Evolutionary conservation across 2,113 vertebrate genomes (phyloP).

Genomic region (Sardina pilchardus): DNA sequence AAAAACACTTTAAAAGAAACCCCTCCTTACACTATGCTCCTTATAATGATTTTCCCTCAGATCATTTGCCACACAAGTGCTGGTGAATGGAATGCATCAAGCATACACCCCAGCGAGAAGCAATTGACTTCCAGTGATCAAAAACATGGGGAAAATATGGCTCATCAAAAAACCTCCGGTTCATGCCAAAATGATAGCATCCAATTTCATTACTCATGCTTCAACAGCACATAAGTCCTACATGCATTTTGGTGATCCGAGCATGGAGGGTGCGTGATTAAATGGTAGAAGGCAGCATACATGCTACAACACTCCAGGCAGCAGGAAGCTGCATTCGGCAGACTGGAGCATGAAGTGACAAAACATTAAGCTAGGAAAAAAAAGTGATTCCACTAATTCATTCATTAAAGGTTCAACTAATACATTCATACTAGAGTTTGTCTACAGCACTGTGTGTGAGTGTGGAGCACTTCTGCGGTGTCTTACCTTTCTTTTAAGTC

Average conservation of each 20-base stretch:
- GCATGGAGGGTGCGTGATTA: neutral
- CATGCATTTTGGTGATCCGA: neutral
- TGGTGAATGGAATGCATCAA: too few relatives aligned
- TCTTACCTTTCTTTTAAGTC: slow-evolving; percentile 84
- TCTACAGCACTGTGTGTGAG: neutral
- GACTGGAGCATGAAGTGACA: neutral
- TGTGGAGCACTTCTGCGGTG: neutral
- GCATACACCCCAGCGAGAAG: neutral
- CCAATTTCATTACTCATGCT: neutral
- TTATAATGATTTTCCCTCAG: too few relatives aligned
- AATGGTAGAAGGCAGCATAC: neutral
- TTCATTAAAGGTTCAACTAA: neutral
- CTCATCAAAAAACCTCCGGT: too few relatives aligned
- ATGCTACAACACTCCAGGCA: neutral
- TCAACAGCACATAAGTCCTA: neutral
- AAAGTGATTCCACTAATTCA: neutral
- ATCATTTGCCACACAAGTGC: too few relatives aligned
- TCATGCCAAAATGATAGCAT: too few relatives aligned
- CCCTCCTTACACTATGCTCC: neutral
- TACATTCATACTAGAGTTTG: neutral
- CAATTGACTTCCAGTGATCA: neutral
- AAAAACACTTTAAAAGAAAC: neutral
- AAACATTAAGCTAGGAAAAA: neutral
- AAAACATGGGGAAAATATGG: too few relatives aligned
- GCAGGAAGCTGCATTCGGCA: neutral